These are phyloP conservation scores for Caenorhabditis plicata DNA, from an alignment of 2,888 invertebrate genomes.

Conservation along the genomic window DNA sequence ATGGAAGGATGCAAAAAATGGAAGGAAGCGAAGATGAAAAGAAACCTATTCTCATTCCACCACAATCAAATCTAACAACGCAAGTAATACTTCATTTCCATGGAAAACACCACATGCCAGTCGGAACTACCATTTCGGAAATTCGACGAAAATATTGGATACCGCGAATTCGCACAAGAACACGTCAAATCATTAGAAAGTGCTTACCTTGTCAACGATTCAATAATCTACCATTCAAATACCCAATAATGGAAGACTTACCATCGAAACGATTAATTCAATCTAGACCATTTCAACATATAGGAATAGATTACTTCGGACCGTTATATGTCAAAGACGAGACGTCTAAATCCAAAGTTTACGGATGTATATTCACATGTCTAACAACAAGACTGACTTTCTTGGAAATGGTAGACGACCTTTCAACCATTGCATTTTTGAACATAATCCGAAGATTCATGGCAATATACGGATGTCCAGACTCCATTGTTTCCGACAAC, in stretches of 20 bases:
- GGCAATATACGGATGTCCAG: constrained; percentile 13
- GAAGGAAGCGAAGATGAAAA: neutral
- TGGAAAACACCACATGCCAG: neutral
- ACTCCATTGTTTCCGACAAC: constrained; percentile 36
- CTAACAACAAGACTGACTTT: constrained; percentile 22
- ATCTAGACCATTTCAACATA: constrained; percentile 22
- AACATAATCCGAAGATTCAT: constrained; percentile 22
- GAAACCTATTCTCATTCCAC: constrained; percentile 1
- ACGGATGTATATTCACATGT: constrained; percentile 27
- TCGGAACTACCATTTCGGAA: constrained; percentile 1
- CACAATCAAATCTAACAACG: neutral
- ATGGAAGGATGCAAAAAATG: neutral
- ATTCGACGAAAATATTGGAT: constrained; percentile 14
- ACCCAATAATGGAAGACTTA: constrained; percentile 12
- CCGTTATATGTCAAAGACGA: constrained; percentile 11
- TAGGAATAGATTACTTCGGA: constrained; percentile 39
- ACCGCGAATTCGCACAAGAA: neutral
- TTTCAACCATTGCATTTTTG: constrained; percentile 13
- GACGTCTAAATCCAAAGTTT: constrained; percentile 4
- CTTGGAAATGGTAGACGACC: constrained; percentile 17
- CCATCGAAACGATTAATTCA: constrained; percentile 11
- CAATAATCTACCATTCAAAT: constrained; percentile 9
- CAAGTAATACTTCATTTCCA: neutral
- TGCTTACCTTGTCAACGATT: constrained; percentile 8
- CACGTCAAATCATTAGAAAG: neutral